Base-by-base conservation (phyloP, 2,797 vertebrate species). In the Sphenodon punctatus region DNA sequence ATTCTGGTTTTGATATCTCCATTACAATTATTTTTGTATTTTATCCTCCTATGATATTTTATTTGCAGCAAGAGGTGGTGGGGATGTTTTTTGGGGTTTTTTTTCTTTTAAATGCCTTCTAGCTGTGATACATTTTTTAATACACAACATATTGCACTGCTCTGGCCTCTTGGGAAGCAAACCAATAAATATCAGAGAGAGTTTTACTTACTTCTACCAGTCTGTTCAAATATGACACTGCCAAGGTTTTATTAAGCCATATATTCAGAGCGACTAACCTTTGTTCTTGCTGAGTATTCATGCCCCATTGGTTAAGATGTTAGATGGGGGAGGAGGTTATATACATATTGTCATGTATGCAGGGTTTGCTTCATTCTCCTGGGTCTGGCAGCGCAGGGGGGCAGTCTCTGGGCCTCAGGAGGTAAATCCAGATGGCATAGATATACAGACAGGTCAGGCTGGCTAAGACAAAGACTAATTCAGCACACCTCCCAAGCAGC, bases 1-100 rank as follows among this genome's bases (percentile, higher is more conserved):
- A 96, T 95, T 91, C 93, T 93, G 68, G n/a, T 96, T 95, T 95
- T 93, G 94, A 96, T 96, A 95, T 95, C 93, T 94, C 95, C 94
- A 93, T 96, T 95, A n/a, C 95, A 93, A 86, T 78, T 89, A 82
- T 88, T 75, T 55, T 45, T 87, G 93, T 92, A n/a, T n/a, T n/a
- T 93, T 89, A 93, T 91, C 89, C 89, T 87, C 90, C 92, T 86
- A 79, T 92, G 93, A 96, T 92, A 93, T 92, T 92, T 91, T 80
- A 60, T 82, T 89, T 83, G 85, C 87, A 87, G 64, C 69, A 82
- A 89, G 27, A n/a, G n/a, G n/a, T n/a, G n/a, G n/a, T n/a, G n/a
- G n/a, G n/a, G n/a, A n/a, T n/a, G n/a, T n/a, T n/a, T n/a, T n/a
- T n/a, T n/a, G n/a, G n/a, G n/a, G n/a, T n/a, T 92, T 87, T 89